Evolutionary conservation across 2,113 vertebrate genomes (phyloP), one percentile per base, ranked within the genome.

Genomic region (Sinocyclocheilus anophthalmus): DNA sequence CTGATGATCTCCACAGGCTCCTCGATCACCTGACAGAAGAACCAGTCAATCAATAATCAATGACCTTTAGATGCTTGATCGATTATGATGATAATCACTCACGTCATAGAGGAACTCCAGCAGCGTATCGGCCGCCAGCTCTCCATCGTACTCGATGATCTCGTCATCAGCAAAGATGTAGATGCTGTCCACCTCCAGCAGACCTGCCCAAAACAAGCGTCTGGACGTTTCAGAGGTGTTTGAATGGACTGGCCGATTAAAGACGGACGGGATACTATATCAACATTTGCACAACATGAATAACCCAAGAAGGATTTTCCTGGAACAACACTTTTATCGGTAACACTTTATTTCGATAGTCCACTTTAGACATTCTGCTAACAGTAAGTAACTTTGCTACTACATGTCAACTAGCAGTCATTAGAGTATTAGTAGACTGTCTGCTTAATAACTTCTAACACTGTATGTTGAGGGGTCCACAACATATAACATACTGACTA

Each of bases 81-180:
- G 9, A n/a, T n/a, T 50, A 12, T 45, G 18, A 72, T 11, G 26
- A 72, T 55, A 7, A 63, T 1, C 14, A 85, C 96, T 95, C 87
- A 98, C 97, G 22, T 97, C 97, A 6, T 97, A 96, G 18, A 98
- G 92, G 89, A 98, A 98, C 90, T 97, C 96, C 81, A 98, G 96
- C 89, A 98, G 87, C 0, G 97, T 97, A 90, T 97, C 96, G 0
- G 97, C 94, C 0, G 96, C 95, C 67, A 98, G 91, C 87, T 97
- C 96, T 4, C 97, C 97, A 0, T 98, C 96, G 0, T 97, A 98
- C 82, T 98, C 97, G 2, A 98, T 97, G 67, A 98, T 93, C 88
- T 98, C 96, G 0, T 97, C 95, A 7, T 96, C 96, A 9, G 96
- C 95, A 91, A 97, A 98, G 69, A 98, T 96, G 26, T 97, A 98